Evolutionary conservation across 1,140 invertebrate species (phyloP), one percentile per base, ranked within the genome.

Genomic region (Oreohelix idahoensis): DNA sequence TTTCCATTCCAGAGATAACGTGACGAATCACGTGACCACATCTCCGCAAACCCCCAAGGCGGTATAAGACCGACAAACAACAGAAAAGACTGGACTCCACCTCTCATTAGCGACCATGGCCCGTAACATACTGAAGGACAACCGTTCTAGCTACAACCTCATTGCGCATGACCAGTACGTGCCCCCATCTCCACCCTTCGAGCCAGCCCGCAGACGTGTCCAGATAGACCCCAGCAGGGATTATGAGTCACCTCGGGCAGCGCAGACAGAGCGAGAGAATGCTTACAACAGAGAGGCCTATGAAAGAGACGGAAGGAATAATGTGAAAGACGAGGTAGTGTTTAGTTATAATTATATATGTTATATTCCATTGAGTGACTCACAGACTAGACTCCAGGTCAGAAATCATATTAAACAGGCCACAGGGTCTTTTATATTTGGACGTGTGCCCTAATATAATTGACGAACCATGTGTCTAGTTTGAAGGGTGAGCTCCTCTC

Each of bases 81-180:
- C 45, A 11, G 8, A 49, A 17, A 8, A 8, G 45, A 17, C 17
- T 8, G 8, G 17, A 8, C 45, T 11, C 17, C 45, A 17, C 10
- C 45, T 8, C 10, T 17, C 10, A 11, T 17, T 11, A 49, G 45
- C 8, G 45, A 79, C 36, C 26, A 79, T 79, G 78, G 39, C 39
- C 4, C 2, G 76, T 8, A 66, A 69, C 29, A 66, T 79, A n/a
- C 35, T 79, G 2, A 79, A 79, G 2, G 35, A 38, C 77, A 79
- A 79, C 35, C 53, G 53, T 0, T 79, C 77, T 35, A 49, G 49
- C 26, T 79, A 79, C 77, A 79, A 79, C 58, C 58, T 79, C 17
- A 79, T 79, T 42, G 53, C 51, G 1, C 77, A 79, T 23, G 77
- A 79, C 4, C 77, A 79, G 2, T 35, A 79, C 36, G 77, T 79